A percentile compares a stretch with the other conserved stretches of the same genome.
phyloP scores from a whole-genome alignment of 2,797 vertebrate genomes.

The Mus caroli region DNA sequence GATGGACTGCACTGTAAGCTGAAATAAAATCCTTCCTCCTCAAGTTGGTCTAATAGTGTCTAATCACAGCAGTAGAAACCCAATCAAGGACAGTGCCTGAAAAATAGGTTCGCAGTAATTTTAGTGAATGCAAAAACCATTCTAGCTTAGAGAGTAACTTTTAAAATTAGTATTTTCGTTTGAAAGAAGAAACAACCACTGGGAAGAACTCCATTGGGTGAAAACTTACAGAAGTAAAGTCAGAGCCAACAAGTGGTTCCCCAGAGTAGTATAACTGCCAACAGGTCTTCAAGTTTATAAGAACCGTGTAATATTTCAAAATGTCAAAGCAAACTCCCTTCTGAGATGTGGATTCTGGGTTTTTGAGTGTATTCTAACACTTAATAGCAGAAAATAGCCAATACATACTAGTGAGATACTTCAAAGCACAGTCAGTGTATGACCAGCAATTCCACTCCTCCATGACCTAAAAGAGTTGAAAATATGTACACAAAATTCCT shows the following conservation, averaged over 20 bases:
- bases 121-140: constrained; percentile 42
- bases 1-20: not conserved
- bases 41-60: not conserved
- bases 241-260: not conserved
- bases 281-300: constrained; percentile 31
- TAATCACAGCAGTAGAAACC: not conserved
- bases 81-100: not conserved
- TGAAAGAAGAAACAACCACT: constrained; percentile 41
- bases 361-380: constrained; percentile 39
- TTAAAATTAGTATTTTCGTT: constrained; percentile 6
- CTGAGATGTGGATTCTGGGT: constrained; percentile 7
- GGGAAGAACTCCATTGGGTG: constrained; percentile 16
- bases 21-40: not conserved
- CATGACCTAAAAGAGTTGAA: constrained; percentile 18
- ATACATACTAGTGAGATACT: not conserved
- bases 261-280: not conserved
- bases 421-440: constrained; percentile 16
- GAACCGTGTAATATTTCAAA: not conserved
- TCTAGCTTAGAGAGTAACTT: constrained; percentile 13
- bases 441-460: not conserved
- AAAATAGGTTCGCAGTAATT: constrained; percentile 21
- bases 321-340: constrained; percentile 43
- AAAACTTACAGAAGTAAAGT: constrained; percentile 6
- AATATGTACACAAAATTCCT: not conserved
- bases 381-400: constrained; percentile 15